These are phyloP conservation scores for Napeogenes inachia DNA, from an alignment of 2,888 invertebrate species.

Conservation along the genomic window DNA sequence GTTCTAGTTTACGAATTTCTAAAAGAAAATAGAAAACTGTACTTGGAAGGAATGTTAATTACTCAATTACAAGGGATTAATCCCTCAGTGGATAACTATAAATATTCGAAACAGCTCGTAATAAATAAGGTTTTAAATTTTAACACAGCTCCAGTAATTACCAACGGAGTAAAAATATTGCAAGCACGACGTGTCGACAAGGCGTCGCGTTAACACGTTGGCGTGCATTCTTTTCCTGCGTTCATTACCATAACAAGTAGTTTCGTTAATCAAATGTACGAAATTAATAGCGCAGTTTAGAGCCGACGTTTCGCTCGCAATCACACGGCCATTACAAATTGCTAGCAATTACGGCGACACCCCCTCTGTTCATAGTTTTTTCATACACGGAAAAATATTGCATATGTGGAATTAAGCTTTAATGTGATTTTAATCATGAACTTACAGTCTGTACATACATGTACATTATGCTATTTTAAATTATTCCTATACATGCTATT, in stretches of 20 bases:
- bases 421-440: constrained; percentile 23
- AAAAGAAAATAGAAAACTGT: neutral
- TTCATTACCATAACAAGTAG: constrained; percentile 77
- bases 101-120: constrained; percentile 34
- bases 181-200: constrained; percentile 71
- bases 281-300: constrained; percentile 77
- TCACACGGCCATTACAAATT: constrained; percentile 76
- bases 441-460: neutral
- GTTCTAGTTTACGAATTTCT: no score
- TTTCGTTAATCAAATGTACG: constrained; percentile 78
- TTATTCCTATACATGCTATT: neutral
- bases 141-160: constrained; percentile 56
- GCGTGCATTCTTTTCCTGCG: constrained; percentile 73
- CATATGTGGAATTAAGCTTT: constrained; percentile 38
- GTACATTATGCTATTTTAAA: neutral
- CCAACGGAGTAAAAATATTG: constrained; percentile 65
- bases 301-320: constrained; percentile 70
- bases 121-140: constrained; percentile 52
- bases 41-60: constrained; percentile 12
- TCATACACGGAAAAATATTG: constrained; percentile 43
- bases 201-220: constrained; percentile 67
- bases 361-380: constrained; percentile 52
- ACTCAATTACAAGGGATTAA: constrained; percentile 21
- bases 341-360: constrained; percentile 68
- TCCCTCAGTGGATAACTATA: constrained; percentile 27